Base-by-base conservation (phyloP, 2,113 vertebrate species). In the Morone chrysops region DNA sequence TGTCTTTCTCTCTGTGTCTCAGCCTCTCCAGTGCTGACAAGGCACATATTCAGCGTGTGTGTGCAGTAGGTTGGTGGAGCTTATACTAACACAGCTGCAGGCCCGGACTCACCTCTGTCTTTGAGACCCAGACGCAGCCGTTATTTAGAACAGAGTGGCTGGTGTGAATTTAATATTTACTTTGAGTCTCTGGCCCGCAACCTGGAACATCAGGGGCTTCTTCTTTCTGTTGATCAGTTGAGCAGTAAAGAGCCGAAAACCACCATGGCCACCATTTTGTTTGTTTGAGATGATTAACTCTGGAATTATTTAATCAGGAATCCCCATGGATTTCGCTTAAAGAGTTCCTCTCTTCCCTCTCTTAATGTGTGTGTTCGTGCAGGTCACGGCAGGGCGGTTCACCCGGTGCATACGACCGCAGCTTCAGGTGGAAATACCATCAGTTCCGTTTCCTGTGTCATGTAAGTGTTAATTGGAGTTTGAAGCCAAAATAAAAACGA, bases 371-470 rank as follows among this genome's bases (percentile, higher is more conserved):
- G 4, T 65, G 20, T 68, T 13, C 80, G 22, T 81, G 62, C 31
- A 96, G 96, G 65, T 94, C 95, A 0, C 96, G 98, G 57, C 97
- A 97, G 61, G 97, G 97, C 0, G 97, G 97, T 0, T 99, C 97
- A 40, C 98, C 98, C 0, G 97, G 98, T 0, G 98, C 98, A 0
- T 99, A 99, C 0, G 98, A 99, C 90, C 96, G 98, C 67, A 99
- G 98, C 92, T 99, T 99, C 92, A 97, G 97, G 82, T 99, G 98
- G 98, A 99, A 99, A 88, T 99, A 98, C 93, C 97, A 99, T 93
- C 98, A 99, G 95, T 99, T 99, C 92, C 97, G 98, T 74, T 99
- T 99, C 94, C 96, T 99, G 59, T 99, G 98, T 93, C 98, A 99
- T 0, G 98, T 99, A 90, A 97, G 98, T 97, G 74, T 84, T 43